Conservation (phyloP, 2,888 invertebrate genomes). For the Cephus spinipes region DNA sequence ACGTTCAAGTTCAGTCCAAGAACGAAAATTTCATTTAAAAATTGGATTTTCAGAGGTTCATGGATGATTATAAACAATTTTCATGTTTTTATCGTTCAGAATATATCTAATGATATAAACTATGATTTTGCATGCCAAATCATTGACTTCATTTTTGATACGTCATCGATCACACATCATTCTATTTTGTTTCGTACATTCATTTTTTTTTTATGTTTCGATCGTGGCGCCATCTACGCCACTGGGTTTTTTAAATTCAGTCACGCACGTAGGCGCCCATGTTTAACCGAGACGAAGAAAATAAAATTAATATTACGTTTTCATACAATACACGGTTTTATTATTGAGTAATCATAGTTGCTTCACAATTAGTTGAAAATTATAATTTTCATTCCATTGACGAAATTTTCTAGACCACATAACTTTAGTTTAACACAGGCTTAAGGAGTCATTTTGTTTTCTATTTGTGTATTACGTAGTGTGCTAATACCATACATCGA, state of each 20-base stretch:
- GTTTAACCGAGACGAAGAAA: not conserved
- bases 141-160: constrained; percentile 34
- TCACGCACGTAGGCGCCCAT: no score
- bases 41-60: not conserved
- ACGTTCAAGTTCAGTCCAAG: not conserved
- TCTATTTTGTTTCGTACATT: constrained; percentile 6
- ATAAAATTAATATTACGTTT: not conserved
- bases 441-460: constrained; percentile 17
- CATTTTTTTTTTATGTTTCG: not conserved
- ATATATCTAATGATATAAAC: constrained; percentile 14
- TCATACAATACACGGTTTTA: not conserved
- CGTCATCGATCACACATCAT: constrained; percentile 4
- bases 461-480: constrained; percentile 21
- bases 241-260: not conserved
- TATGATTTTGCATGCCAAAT: constrained; percentile 36
- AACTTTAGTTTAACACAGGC: constrained; percentile 20
- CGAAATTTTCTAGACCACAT: not conserved
- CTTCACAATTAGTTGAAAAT: not conserved
- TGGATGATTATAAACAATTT: constrained; percentile 3
- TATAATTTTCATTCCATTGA: not conserved
- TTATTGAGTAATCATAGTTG: not conserved
- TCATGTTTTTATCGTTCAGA: constrained; percentile 10
- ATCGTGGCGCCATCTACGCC: not conserved
- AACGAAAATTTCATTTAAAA: not conserved
- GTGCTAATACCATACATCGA: constrained; percentile 16